Evolutionary conservation across 2,113 vertebrate genomes (phyloP).

Genomic region (Cyprinus carpio): DNA sequence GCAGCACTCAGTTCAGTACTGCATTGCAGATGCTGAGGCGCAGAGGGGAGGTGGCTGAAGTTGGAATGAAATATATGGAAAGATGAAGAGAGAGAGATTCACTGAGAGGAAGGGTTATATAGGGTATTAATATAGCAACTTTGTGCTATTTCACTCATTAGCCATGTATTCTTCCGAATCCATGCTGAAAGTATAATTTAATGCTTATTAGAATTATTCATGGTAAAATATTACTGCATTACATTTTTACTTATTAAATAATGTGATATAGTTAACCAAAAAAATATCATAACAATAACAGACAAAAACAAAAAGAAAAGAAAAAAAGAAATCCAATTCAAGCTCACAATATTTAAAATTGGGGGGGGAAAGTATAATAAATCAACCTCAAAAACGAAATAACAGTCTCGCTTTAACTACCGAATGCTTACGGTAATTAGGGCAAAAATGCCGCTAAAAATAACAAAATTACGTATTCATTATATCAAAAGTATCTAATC

Average conservation of each 20-base stretch:
- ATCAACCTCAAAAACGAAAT: background rate
- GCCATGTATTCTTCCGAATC: background rate
- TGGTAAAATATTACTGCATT: background rate
- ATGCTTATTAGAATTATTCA: background rate
- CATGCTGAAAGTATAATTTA: background rate
- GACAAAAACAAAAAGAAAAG: background rate
- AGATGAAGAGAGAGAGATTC: constrained; percentile 19
- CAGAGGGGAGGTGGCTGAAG: constrained; percentile 27
- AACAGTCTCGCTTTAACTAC: background rate
- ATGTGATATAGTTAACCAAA: background rate
- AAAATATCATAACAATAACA: background rate
- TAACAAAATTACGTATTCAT: background rate
- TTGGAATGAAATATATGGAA: background rate
- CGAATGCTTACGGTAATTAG: background rate
- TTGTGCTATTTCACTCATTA: background rate
- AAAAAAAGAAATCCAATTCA: background rate
- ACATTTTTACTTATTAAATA: background rate
- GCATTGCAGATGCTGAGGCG: constrained; percentile 58
- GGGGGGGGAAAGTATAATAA: background rate
- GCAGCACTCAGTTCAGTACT: constrained; percentile 46
- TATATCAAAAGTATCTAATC: background rate
- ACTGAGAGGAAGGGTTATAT: background rate
- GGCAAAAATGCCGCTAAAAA: background rate
- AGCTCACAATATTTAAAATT: background rate
- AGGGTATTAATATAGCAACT: background rate